A percentile compares a stretch with the other conserved stretches of the same genome.
phyloP scores from a whole-genome alignment of 2,113 vertebrate genomes.

The Leucoraja erinaceus region DNA sequence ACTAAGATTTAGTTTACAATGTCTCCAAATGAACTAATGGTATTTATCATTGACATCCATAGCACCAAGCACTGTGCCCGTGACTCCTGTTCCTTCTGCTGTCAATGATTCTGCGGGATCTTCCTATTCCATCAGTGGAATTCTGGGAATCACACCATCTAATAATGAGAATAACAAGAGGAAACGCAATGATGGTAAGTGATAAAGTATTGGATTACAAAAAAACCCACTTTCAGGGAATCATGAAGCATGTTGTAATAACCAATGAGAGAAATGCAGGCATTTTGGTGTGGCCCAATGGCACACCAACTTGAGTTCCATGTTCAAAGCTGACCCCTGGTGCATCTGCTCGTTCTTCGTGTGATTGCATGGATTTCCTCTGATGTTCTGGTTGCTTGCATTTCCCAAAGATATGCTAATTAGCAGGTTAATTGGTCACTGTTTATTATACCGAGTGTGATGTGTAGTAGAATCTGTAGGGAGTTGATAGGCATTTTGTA shows the following conservation, averaged over 20 bases:
- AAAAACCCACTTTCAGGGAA: background rate
- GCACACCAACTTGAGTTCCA: too few relatives aligned
- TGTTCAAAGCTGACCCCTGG: too few relatives aligned
- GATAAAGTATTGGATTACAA: background rate
- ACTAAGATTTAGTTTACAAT: background rate
- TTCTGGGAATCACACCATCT: conserved; percentile 86
- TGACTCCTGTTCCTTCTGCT: conserved; percentile 85
- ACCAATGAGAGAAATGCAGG: background rate
- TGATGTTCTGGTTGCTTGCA: too few relatives aligned
- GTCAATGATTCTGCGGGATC: conserved; percentile 88
- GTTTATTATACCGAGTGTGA: too few relatives aligned
- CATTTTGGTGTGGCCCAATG: background rate
- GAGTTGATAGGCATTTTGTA: too few relatives aligned
- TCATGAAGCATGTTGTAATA: background rate
- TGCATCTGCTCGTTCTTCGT: too few relatives aligned
- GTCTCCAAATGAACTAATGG: background rate
- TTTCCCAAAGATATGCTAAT: too few relatives aligned
- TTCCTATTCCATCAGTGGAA: conserved; percentile 96
- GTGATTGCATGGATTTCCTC: too few relatives aligned
- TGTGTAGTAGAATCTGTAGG: too few relatives aligned
- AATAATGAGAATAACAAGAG: conserved; percentile 83
- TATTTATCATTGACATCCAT: conserved; percentile 5
- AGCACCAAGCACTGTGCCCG: conserved; percentile 80
- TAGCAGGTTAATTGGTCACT: too few relatives aligned
- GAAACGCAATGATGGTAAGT: conserved; percentile 90